These are phyloP conservation scores for Enteromius paludinosus DNA, from an alignment of 2,797 vertebrate species.

Conservation along the genomic window DNA sequence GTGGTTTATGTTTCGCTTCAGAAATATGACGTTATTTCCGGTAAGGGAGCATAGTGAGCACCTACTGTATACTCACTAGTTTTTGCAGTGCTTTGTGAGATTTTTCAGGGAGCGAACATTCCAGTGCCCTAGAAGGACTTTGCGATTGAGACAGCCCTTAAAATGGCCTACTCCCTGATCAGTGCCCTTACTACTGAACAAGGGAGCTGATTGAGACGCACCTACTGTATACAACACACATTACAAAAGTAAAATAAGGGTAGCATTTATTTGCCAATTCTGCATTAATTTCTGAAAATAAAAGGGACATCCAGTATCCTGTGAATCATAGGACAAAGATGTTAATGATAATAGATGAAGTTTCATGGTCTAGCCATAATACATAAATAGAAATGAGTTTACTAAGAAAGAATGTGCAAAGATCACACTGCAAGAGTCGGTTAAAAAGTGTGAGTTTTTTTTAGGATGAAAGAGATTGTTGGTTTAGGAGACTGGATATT, in stretches of 20 bases:
- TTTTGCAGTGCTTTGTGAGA: no score
- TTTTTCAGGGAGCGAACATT: no score
- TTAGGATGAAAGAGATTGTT: not conserved
- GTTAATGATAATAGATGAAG: not conserved
- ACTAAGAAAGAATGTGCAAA: not conserved
- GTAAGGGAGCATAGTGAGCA: no score
- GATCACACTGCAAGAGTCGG: not conserved
- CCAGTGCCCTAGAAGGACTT: no score
- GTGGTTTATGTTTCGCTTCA: no score
- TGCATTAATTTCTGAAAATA: not conserved
- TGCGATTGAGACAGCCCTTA: no score
- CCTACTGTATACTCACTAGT: no score
- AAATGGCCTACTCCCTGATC: no score
- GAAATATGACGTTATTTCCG: no score
- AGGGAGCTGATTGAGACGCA: no score
- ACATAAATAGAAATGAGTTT: not conserved
- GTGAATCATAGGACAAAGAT: not conserved
- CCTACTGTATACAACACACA: not conserved
- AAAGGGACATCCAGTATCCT: not conserved
- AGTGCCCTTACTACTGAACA: no score
- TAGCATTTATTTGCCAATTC: slow-evolving; percentile 2
- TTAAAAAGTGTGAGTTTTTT: not conserved
- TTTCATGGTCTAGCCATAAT: not conserved
- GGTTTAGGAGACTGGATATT: not conserved
- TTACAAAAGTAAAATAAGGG: not conserved